Conservation (phyloP, 2,888 invertebrate genomes). For the Lasioglossum malachurum region DNA sequence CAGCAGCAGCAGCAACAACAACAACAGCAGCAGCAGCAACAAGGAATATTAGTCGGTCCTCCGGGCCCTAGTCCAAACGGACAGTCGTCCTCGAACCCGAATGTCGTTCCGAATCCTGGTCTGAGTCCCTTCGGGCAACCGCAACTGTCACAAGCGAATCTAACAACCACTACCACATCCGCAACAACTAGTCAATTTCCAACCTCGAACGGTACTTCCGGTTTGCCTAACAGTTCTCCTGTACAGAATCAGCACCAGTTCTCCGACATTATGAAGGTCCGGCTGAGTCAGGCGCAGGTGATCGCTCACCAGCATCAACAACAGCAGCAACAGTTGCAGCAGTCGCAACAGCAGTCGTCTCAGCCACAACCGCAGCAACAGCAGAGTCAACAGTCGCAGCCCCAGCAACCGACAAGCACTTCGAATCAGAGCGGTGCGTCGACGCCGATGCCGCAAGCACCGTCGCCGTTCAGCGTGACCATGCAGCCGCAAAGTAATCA, state of each 20-base stretch:
- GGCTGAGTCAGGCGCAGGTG: conserved; percentile 85
- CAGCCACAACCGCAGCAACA: conserved; percentile 79
- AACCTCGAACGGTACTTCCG: conserved; percentile 88
- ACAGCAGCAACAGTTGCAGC: conserved; percentile 81
- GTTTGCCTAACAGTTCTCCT: conserved; percentile 85
- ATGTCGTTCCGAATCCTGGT: conserved; percentile 88
- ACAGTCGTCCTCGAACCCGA: conserved; percentile 87
- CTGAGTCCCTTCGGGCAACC: conserved; percentile 90
- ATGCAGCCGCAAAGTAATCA: conserved; percentile 81
- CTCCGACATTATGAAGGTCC: conserved; percentile 87
- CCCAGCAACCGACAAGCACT: conserved; percentile 82
- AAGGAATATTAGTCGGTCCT: conserved; percentile 89
- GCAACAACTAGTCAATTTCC: conserved; percentile 86
- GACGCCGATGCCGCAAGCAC: conserved; percentile 84
- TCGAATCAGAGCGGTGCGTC: conserved; percentile 79
- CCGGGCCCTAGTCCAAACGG: conserved; percentile 93
- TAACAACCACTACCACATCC: conserved; percentile 86
- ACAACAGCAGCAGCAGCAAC: conserved; percentile 86
- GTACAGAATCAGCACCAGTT: conserved; percentile 86
- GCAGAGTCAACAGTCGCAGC: conserved; percentile 74
- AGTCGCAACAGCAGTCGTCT: conserved; percentile 78
- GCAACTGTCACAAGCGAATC: conserved; percentile 87
- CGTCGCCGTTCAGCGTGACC: conserved; percentile 86
- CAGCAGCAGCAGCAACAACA: conserved; percentile 82
- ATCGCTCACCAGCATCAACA: conserved; percentile 80